Evolutionary conservation across 2,113 vertebrate species (phyloP), one percentile per base, ranked within the genome.

Genomic region (Willisornis vidua): DNA sequence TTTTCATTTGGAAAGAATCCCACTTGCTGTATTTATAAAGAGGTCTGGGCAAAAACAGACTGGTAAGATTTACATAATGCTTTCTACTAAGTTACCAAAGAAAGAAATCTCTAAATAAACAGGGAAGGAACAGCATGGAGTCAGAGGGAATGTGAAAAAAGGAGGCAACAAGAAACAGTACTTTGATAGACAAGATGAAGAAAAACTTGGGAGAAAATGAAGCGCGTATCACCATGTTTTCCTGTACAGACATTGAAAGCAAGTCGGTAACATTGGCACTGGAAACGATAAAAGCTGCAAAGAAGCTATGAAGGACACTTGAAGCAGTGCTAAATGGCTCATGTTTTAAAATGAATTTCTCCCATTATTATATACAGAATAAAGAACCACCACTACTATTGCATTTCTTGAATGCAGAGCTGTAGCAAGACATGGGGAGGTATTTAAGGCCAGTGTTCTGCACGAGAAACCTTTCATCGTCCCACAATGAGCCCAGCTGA

Each of bases 31-130:
- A 74, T 83, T 88, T 96, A 81, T 41, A 89, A 89, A 92, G 96
- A 97, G 91, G 95, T 96, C 86, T 97, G 94, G 96, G 96, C 96
- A 96, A 96, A 97, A 96, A 90, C 7, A 29, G 55, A 55, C 86
- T 95, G 65, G 0, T 72, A 89, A 87, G 73, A 81, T 81, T 92
- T 92, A 72, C 20, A 78, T 93, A 87, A 92, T 55, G 61, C 80
- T 94, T 93, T 93, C 65, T 89, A 19, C 57, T 87, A 81, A 90
- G 43, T 77, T 84, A 95, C 81, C 89, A 92, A 89, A 95, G 93
- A 95, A 96, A 95, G 92, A 94, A 76, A 95, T 94, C 91, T 96
- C 80, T 77, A 88, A 89, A 91, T 83, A 91, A 94, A 94, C 84
- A 87, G 84, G 84, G 61, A 70, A 94, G 59, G 59, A 96, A 95